phyloP scores from a whole-genome alignment of 1,140 invertebrate species.

The Ladona fulva region DNA sequence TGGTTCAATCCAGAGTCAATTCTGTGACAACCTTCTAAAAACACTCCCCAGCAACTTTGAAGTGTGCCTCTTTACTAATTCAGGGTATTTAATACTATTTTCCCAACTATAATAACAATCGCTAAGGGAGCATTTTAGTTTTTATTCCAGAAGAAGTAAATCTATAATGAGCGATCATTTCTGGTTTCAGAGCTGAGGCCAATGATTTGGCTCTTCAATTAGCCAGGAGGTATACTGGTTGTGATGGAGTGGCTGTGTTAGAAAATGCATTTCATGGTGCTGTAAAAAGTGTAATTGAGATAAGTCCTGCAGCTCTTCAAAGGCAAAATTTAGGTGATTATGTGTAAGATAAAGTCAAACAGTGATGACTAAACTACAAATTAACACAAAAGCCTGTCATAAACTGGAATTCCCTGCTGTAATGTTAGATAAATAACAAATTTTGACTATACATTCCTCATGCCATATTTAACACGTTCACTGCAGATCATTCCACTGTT shows the following conservation, averaged over 20 bases:
- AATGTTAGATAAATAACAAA: too few species aligned
- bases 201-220: conserved; percentile 56
- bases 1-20: conserved; percentile 42
- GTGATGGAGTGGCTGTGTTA: conserved; percentile 47
- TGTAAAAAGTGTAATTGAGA: conserved; percentile 41
- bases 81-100: conserved; percentile 41
- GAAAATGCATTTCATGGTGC: conserved; percentile 57
- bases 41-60: conserved; percentile 45
- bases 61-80: conserved; percentile 51
- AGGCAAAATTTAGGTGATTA: conserved; percentile 30
- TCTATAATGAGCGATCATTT: not conserved
- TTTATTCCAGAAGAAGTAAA: not conserved
- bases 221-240: conserved; percentile 43
- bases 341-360: too few species aligned
- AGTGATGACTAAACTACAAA: too few species aligned
- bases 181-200: conserved; percentile 46
- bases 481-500: too few species aligned
- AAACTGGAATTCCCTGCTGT: too few species aligned
- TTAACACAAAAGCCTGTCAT: too few species aligned
- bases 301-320: conserved; percentile 51
- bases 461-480: too few species aligned
- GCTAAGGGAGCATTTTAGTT: not conserved
- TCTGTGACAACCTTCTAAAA: conserved; percentile 41
- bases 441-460: too few species aligned
- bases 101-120: not conserved